Evolutionary conservation across 1,140 invertebrate species (phyloP).

Genomic region (Drosophila aff.): DNA sequence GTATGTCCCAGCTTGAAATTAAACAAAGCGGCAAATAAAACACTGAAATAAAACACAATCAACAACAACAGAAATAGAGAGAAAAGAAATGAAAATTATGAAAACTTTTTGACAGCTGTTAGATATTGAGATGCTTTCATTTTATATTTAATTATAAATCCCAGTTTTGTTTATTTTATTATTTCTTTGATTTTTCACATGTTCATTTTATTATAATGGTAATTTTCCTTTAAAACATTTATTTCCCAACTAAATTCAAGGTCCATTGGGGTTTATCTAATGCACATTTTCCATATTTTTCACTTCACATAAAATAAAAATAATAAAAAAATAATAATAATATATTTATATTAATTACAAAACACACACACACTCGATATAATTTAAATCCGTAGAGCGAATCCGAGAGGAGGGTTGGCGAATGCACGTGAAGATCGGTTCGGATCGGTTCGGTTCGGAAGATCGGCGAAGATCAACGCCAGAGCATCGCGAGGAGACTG

Average conservation of each 20-base stretch:
- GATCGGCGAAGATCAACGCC: slow-evolving; percentile 66
- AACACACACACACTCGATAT: not conserved
- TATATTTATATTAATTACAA: slow-evolving; percentile 5
- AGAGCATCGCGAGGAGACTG: slow-evolving; percentile 80
- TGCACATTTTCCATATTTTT: not conserved
- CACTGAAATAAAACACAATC: slow-evolving; percentile 3
- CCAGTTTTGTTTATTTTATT: not conserved
- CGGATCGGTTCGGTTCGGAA: slow-evolving; percentile 46
- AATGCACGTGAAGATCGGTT: slow-evolving; percentile 63
- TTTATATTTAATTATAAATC: not conserved
- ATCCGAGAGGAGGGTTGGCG: not conserved
- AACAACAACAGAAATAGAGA: not conserved
- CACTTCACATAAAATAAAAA: slow-evolving; percentile 21
- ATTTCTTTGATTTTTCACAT: not conserved
- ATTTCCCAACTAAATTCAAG: not conserved
- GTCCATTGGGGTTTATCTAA: not conserved
- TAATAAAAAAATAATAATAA: not conserved
- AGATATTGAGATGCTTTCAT: no score
- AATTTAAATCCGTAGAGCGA: not conserved
- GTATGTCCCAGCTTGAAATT: slow-evolving; percentile 20
- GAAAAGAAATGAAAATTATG: slow-evolving; percentile 3
- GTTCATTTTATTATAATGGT: not conserved
- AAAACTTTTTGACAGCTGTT: slow-evolving; percentile 12
- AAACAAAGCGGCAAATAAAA: slow-evolving; percentile 12
- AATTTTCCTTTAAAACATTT: not conserved